These are phyloP conservation scores for Drosophila guanche DNA, from an alignment of 1,140 invertebrate species.

Conservation along the genomic window DNA sequence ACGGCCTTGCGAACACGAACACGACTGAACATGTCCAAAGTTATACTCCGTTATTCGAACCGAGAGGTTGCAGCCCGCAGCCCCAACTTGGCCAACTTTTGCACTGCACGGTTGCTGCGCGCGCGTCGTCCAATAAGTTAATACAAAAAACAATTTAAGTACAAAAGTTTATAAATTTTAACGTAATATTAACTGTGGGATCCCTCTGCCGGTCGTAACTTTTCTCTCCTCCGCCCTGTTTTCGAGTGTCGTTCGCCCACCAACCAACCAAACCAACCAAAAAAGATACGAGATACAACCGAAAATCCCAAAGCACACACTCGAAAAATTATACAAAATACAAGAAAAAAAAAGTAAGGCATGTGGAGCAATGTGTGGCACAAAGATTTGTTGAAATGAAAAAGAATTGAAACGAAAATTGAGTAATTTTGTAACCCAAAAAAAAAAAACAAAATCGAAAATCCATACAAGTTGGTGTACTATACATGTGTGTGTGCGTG, in stretches of 20 bases:
- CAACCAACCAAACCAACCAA: slow-evolving; percentile 26
- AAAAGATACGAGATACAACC: slow-evolving; percentile 40
- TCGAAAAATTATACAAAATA: slow-evolving; percentile 30
- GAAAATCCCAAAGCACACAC: slow-evolving; percentile 33
- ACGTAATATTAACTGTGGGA: no score
- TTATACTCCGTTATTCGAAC: no score
- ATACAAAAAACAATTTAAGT: no score
- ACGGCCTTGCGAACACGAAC: no score
- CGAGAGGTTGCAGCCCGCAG: no score
- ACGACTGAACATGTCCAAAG: no score
- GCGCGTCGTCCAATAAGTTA: no score
- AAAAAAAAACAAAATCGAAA: slow-evolving; percentile 30
- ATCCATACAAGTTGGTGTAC: slow-evolving; percentile 20
- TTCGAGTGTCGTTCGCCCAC: slow-evolving; percentile 27
- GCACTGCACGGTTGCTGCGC: no score
- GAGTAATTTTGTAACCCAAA: slow-evolving; percentile 50
- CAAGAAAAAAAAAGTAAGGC: slow-evolving; percentile 32
- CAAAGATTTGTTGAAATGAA: slow-evolving; percentile 53
- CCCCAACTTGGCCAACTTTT: no score
- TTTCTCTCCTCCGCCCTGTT: slow-evolving; percentile 20
- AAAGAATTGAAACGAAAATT: slow-evolving; percentile 55
- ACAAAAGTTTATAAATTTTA: no score
- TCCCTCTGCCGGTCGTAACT: no score
- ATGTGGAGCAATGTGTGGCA: slow-evolving; percentile 46
- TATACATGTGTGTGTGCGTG: slow-evolving; percentile 19